Base-by-base conservation (phyloP, 1,140 invertebrate genomes). In the Holotrichia oblita region DNA sequence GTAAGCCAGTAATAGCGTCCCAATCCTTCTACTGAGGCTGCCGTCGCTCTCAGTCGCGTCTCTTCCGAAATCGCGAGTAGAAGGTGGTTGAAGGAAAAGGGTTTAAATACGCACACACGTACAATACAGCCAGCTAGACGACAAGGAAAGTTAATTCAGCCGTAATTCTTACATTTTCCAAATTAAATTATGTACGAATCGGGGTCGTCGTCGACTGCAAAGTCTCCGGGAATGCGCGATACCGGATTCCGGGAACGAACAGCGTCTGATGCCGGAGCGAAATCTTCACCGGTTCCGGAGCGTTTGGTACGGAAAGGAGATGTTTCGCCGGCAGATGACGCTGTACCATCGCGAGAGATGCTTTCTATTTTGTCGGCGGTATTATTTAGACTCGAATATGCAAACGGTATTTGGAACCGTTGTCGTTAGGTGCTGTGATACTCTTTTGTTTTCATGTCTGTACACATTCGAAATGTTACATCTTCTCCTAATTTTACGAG, bases 121-220 rank as follows among this genome's bases (percentile, higher is more conserved):
- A 77, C 80, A 81, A 79, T 77, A 79, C 78, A 80, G 78, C 79
- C 80, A 78, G 81, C 79, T 80, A 81, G 79, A 79, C 81, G 81
- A 80, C 81, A 80, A 81, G 81, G 77, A 79, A 79, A 80, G 81
- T 81, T 81, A 81, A 81, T 81, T 81, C 81, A 81, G 77, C 81
- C 79, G 81, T 79, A 81, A 81, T 81, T 81, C 81, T 81, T 81
- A 81, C 81, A 81, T 81, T 81, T 73, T 69, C 61, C 78, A 79
- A 81, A 81, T 81, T 81, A 81, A 81, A 81, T 81, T 81, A 81
- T 81, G 80, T 81, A 77, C 79, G 76, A 77, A 80, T 81, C 78
- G n/a, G 78, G 73, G 42, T 69, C 44, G 78, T 41, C 69, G 42
- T 17, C 27, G 44, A 48, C 22, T 24, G 27, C 17, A 20, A 20